Percentiles rank a stretch among this genome's conserved stretches.
These are phyloP conservation scores for Xyliphius kryptos DNA, from an alignment of 2,113 vertebrate genomes.

Conservation along the genomic window DNA sequence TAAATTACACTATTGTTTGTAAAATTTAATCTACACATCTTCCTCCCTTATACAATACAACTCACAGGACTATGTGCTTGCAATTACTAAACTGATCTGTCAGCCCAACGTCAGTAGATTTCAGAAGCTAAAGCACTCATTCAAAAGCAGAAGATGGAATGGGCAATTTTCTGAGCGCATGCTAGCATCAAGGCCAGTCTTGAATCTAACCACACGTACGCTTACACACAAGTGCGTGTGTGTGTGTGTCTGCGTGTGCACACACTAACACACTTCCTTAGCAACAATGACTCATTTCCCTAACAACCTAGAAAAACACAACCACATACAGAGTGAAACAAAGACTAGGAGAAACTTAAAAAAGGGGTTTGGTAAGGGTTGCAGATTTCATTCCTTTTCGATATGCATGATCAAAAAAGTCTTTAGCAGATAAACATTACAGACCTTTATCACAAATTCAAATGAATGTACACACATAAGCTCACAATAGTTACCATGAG, in stretches of 20 bases:
- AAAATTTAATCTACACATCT: too few relatives aligned
- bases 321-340: slow-evolving; percentile 41
- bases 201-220: slow-evolving; percentile 56
- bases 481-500: too few relatives aligned
- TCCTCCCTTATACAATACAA: too few relatives aligned
- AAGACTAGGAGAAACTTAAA: slow-evolving; percentile 19
- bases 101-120: background rate
- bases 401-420: too few relatives aligned
- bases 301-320: slow-evolving; percentile 49
- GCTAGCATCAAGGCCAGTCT: slow-evolving; percentile 45
- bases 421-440: too few relatives aligned
- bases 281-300: slow-evolving; percentile 66
- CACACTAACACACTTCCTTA: slow-evolving; percentile 66
- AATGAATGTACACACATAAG: too few relatives aligned
- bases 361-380: background rate
- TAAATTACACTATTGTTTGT: too few relatives aligned
- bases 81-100: background rate
- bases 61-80: too few relatives aligned
- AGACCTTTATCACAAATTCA: too few relatives aligned
- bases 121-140: slow-evolving; percentile 17
- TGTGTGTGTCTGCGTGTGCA: slow-evolving; percentile 27
- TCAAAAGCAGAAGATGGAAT: slow-evolving; percentile 28
- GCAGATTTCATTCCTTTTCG: background rate
- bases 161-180: slow-evolving; percentile 26
- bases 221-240: slow-evolving; percentile 50